Evolutionary conservation across 64 coral and sea anemone genomes (phyloP), one percentile per base, ranked within the genome.

Genomic region (Catalaphyllia jardinei): DNA sequence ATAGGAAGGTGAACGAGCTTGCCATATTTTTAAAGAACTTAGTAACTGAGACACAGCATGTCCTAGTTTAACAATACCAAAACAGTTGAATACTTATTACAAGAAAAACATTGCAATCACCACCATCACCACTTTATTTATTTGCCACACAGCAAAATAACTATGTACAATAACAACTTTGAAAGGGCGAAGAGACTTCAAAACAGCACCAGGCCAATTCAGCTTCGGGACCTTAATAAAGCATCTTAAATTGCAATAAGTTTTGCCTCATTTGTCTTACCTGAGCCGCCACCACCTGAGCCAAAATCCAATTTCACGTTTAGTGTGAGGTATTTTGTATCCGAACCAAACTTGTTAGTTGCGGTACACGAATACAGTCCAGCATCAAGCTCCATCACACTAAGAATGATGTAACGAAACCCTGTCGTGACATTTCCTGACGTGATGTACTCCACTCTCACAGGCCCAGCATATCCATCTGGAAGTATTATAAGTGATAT

Each of bases 341-440:
- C 76, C 12, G 84, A 88, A 22, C 94, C 89, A 72, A 92, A 95
- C 16, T 57, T 28, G 60, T 86, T 95, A 13, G 89, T 92, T 2
- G 86, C 86, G 16, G 78, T 86, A 71, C 94, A 95, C 7, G 73
- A 81, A 86, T 92, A 95, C 78, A 95, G 77, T 42, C 94, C 94
- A 2, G 72, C 52, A 50, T 95, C 94, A 7, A 78, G 85, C 33
- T 92, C 86, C 28, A 87, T 64, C 16, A 85, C 69, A 4, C 71
- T 18, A 46, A 76, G 19, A n/a, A 95, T 78, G 3, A 82, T 92
- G 60, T 88, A 92, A 20, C 86, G 89, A 0, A 95, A 35, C 10
- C 94, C 94, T 22, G 87, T 87, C 31, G 82, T 76, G 10, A 83
- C 73, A 9, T 63, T 50, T 5, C 64, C 73, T 31, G 75, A 78